Evolutionary conservation across 2,888 invertebrate species (phyloP), one percentile per base, ranked within the genome.

Genomic region (Cyrtodaria siliqua): DNA sequence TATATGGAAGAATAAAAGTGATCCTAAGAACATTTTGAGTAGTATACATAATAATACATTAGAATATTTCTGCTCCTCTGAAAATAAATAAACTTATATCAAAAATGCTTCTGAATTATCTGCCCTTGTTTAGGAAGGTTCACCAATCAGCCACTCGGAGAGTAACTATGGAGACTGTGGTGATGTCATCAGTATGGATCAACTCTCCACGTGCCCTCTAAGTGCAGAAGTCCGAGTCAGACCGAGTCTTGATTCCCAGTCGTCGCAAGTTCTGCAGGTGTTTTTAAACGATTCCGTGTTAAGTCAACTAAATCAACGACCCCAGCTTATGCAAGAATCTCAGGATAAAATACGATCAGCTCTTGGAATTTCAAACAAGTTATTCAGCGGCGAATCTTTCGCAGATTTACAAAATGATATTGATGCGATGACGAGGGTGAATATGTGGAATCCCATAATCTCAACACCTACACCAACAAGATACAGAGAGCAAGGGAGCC

Each of bases 201-300:
- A 70, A 29, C 77, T 88, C 23, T 87, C 86, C 18, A 88, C 88
- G 4, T 79, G 79, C n/a, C 85, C 86, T 38, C 76, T 86, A 26
- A 80, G 83, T 23, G 81, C 79, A 26, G 56, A 69, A 29, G 16
- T 55, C 27, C 61, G 18, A 24, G 12, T 69, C 18, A 27, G 40
- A 14, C n/a, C 18, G 3, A 24, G 24, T 0, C 20, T 29, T 20
- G 53, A 59, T 12, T 12, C 40, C 9, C 6, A 49, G 9, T 16
- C 50, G 9, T 73, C 66, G 2, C 67, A 61, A 14, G 38, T 42
- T 24, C 44, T 76, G 2, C 66, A 80, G 42, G 63, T 56, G 59
- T 73, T 80, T 50, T 26, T 80, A 18, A 66, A 72, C 23, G 76
- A 80, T 50, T 76, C 80, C 18, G 56, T 70, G 18, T 57, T 80